Evolutionary conservation across 2,888 invertebrate species (phyloP), one percentile per base, ranked within the genome.

Genomic region (Acrobasis suavella): DNA sequence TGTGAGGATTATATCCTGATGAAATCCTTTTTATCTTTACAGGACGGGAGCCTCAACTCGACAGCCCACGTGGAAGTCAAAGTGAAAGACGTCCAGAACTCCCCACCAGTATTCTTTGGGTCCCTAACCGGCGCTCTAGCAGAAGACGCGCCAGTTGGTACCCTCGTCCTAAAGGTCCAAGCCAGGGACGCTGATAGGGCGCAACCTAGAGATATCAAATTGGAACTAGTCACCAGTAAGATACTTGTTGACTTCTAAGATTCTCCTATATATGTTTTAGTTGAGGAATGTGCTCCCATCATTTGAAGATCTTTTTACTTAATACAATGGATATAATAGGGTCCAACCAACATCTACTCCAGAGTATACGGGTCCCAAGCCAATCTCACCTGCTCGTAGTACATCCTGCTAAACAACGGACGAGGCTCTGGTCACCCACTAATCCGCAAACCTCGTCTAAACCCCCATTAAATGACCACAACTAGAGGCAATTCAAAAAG

Each of bases 181-280:
- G 98, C 98, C 0, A 92, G 96, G 54, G 98, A 98, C 80, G 97
- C 97, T 0, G 98, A 98, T 75, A 92, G 95, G 12, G 97, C 97
- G 0, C 95, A 95, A 77, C 97, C 97, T 0, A 93, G 98, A 60
- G 94, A 94, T 78, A 95, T 98, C 60, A 93, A 94, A 63, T 94
- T 97, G 78, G 96, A 97, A 77, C 91, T 98, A 46, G 90, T 97
- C 16, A 95, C 95, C 67, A 97, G 97, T 97, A 86, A 93, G 95
- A 6, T 7, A 32, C 32, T 32, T 32, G 32, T 32, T 32, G 32
- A 32, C 32, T 32, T 32, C 7, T 32, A 32, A 32, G 5, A 32
- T 32, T 32, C 32, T 32, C 7, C 8, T 7, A 32, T 8, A 42
- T n/a, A n/a, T 60, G 38, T 38, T 50, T 64, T 62, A 15, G 60